Evolutionary conservation across 2,888 invertebrate species (phyloP), one percentile per base, ranked within the genome.

Genomic region (Drosophila picticornis): DNA sequence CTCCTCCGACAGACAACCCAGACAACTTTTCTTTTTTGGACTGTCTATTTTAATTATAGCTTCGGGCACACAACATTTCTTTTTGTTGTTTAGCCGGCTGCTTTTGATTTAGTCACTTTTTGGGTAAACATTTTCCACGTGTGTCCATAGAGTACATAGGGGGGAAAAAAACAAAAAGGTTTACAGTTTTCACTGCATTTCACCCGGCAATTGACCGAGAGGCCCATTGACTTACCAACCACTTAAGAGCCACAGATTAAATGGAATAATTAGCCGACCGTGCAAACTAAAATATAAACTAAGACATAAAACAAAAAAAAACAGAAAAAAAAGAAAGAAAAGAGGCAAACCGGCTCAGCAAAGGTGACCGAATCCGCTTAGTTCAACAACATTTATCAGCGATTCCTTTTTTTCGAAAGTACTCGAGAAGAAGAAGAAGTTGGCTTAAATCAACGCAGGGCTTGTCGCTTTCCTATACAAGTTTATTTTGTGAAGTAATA

Each of bases 181-280:
- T 57, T 70, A 65, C 62, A 75, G 73, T 76, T 77, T 84, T 84
- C 72, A 65, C 83, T 77, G 71, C 79, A 68, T 68, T 78, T 75
- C 64, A 78, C 62, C 67, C 50, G 38, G 52, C 57, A 77, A 74
- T 70, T 77, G 63, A 69, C 65, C 57, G n/a, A 52, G 72, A 72
- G 62, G 84, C 73, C 83, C 85, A 79, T 77, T 83, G 84, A 80
- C 80, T 80, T 75, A 75, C 83, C 70, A 76, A 83, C 67, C 67
- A 69, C 72, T 75, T 83, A 75, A 81, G 80, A 74, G 75, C 68
- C 66, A 68, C 72, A 85, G 81, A 81, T 85, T 80, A 85, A 83
- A 68, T 73, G 75, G 71, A 81, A 68, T 78, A 86, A 86, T 88
- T 88, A 88, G 83, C 72, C 79, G 72, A 76, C 75, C 80, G 76